Evolutionary conservation across 2,797 vertebrate genomes (phyloP), one percentile per base, ranked within the genome.

Genomic region (Pyrocephalus nanus): DNA sequence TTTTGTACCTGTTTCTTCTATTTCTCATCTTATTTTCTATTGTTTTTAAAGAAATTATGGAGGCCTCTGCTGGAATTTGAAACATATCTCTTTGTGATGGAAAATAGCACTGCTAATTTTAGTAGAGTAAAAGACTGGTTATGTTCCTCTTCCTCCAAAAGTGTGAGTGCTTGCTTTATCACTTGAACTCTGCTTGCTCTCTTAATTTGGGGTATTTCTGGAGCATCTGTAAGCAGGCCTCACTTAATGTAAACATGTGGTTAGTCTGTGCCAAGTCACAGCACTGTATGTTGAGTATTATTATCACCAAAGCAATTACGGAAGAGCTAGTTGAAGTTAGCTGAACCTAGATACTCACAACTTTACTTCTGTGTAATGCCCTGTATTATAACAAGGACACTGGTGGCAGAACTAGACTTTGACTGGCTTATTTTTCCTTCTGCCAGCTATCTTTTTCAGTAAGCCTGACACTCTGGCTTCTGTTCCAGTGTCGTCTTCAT

Each of bases 1-100:
- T 66, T 88, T 96, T 65, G 92, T 88, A 80, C 40, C 43, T 20
- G 23, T 66, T 96, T 94, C 26, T 93, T 93, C 57, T 83, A 5
- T 80, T 92, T 91, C 21, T 91, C 17, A 12, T 90, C 20, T 36
- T 65, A 15, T 58, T 77, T 54, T 47, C 38, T 36, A 34, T 62
- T 54, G 7, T 4, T 84, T 86, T 90, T 57, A 67, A 71, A 82
- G 47, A 55, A 53, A 16, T 67, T 32, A 7, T 7, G 4, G 36
- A 84, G n/a, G 15, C 38, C 30, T 87, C 73, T 51, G 11, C 42
- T 81, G 36, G 12, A 23, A 76, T 90, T 70, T 45, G 20, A 75
- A 91, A 66, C 22, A 12, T 15, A 30, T 57, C 12, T 83, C 34
- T 55, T 4, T 43, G 9, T 58, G 77, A 62, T 76, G 47, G 40